A percentile compares a stretch with the other conserved stretches of the same genome.
Conservation (phyloP, 2,113 vertebrate species). For the Atrichornis clamosus region DNA sequence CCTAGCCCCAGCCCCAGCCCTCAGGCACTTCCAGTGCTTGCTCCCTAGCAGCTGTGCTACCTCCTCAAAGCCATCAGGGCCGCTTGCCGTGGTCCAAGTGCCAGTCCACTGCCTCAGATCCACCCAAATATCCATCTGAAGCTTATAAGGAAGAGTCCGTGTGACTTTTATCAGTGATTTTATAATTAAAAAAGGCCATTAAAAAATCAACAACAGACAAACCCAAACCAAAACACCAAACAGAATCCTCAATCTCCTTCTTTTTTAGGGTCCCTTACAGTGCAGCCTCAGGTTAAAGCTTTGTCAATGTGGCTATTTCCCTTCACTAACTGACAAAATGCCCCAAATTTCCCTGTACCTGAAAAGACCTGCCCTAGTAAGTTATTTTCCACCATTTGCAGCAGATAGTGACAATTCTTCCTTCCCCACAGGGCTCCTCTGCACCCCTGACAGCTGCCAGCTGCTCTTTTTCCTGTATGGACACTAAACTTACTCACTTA, state of each 20-base stretch:
- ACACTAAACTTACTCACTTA: neutral
- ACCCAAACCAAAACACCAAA: neutral
- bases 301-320: accelerated
- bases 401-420: neutral
- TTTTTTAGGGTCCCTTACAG: neutral
- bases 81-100: neutral
- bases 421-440: neutral
- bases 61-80: neutral
- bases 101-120: neutral
- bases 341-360: neutral
- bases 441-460: neutral
- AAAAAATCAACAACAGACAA: neutral
- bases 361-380: neutral
- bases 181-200: neutral
- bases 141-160: neutral
- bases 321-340: neutral
- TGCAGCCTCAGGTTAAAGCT: neutral
- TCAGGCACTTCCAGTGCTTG: neutral
- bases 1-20: neutral
- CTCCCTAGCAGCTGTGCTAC: too few relatives aligned
- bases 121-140: neutral
- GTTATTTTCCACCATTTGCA: neutral
- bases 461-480: neutral
- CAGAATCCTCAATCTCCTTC: neutral
- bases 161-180: neutral